Evolutionary conservation across 1,140 invertebrate genomes (phyloP).

Genomic region (Sarcophaga peregrina): DNA sequence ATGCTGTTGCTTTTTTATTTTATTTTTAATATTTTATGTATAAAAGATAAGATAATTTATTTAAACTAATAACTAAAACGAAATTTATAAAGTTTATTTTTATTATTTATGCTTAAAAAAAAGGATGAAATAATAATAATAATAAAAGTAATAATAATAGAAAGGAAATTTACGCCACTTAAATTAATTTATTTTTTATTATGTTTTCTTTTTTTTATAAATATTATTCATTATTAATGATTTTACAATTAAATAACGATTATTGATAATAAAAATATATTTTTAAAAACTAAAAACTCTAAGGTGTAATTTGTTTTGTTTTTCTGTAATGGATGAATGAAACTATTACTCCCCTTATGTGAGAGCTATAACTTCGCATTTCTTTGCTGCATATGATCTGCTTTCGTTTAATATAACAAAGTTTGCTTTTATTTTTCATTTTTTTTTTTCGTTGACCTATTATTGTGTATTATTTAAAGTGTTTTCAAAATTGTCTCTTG

Average conservation of each 20-base stretch:
- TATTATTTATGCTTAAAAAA: conserved; percentile 34
- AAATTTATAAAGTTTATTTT: conserved; percentile 12
- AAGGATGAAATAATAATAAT: conserved; percentile 29
- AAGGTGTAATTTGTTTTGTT: neutral
- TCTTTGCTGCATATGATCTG: neutral
- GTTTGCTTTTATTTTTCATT: neutral
- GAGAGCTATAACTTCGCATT: neutral
- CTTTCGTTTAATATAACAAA: neutral
- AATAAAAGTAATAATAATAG: conserved; percentile 26
- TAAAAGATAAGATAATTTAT: conserved; percentile 11
- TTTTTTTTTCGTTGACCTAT: conserved; percentile 5
- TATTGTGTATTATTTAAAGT: neutral
- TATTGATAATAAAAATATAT: neutral
- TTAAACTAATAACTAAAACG: conserved; percentile 11
- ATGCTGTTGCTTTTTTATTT: neutral
- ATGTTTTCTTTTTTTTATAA: conserved; percentile 26
- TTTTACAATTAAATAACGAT: conserved; percentile 40
- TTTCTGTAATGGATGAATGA: no score
- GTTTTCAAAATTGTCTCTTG: conserved; percentile 12
- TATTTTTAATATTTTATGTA: conserved; percentile 1
- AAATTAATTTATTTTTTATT: neutral
- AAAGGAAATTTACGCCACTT: conserved; percentile 36
- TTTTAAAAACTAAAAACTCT: conserved; percentile 28
- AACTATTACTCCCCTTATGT: conserved; percentile 20
- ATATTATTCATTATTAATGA: conserved; percentile 32